These are phyloP conservation scores for Sarotherodon lohbergeri DNA, from an alignment of 2,113 vertebrate genomes.

Conservation along the genomic window DNA sequence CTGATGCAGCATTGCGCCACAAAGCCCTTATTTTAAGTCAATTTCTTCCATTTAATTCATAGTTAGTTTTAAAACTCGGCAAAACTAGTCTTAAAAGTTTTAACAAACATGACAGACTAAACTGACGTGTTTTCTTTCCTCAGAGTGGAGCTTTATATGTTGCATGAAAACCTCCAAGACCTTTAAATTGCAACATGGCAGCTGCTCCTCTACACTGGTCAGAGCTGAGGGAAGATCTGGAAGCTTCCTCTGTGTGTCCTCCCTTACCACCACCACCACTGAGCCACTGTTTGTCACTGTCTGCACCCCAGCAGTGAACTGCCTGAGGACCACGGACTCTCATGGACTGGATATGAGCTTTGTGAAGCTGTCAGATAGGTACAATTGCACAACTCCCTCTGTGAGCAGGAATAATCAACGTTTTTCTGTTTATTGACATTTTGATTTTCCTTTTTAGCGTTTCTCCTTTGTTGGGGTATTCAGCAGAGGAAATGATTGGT, in stretches of 20 bases:
- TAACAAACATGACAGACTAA: background rate
- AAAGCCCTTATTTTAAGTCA: background rate
- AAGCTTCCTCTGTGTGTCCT: background rate
- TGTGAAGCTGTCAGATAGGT: conserved; percentile 62
- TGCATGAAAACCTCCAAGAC: conserved; percentile 71
- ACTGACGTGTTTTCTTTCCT: background rate
- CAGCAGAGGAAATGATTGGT: conserved; percentile 58
- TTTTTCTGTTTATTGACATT: background rate
- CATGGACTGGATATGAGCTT: conserved; percentile 76
- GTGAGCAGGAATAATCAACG: rapidly evolving
- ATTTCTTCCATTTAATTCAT: background rate
- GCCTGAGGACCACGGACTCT: background rate
- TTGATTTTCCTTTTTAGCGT: background rate
- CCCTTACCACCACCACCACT: background rate
- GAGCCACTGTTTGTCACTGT: conserved; percentile 67
- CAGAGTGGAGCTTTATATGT: conserved; percentile 76
- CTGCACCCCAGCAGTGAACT: conserved; percentile 66
- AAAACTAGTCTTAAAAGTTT: background rate
- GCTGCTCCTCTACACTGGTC: conserved; percentile 67
- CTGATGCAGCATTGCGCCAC: background rate
- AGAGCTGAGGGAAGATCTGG: background rate
- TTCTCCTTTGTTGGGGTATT: conserved; percentile 68
- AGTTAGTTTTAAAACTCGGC: background rate
- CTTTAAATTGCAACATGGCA: conserved; percentile 45
- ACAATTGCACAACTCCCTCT: rapidly evolving